Percentiles rank a stretch among this genome's conserved stretches.
Conservation (phyloP, 2,113 vertebrate genomes). For the Aldabrachelys gigantea region DNA sequence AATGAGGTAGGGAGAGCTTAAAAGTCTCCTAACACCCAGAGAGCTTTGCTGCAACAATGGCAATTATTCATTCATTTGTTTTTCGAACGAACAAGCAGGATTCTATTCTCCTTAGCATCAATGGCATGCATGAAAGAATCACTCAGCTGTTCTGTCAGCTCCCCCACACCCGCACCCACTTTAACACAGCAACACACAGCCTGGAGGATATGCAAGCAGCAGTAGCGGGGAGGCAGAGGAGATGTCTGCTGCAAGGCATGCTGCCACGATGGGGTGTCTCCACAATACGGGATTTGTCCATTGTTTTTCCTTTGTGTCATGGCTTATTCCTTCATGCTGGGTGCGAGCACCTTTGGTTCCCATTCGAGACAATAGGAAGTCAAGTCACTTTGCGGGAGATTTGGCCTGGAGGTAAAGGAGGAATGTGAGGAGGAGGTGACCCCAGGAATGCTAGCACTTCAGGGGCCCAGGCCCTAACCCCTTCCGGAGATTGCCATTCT, state of each 20-base stretch:
- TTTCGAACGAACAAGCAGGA: not conserved
- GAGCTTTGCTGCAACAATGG: not conserved
- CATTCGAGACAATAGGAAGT: too few species aligned
- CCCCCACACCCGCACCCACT: too few species aligned
- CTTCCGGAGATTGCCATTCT: too few species aligned
- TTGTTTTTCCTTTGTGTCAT: too few species aligned
- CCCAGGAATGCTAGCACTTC: too few species aligned
- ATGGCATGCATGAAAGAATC: not conserved
- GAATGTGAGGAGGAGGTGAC: too few species aligned
- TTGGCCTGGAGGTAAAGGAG: too few species aligned
- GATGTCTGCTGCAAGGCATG: not conserved
- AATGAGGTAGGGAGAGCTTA: slow-evolving; percentile 1
- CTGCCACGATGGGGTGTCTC: not conserved
- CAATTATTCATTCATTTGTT: not conserved
- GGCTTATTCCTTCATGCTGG: too few species aligned
- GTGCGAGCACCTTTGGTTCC: too few species aligned
- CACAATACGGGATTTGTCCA: not conserved
- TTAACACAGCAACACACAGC: not conserved
- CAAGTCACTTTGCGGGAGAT: too few species aligned
- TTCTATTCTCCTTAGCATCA: not conserved
- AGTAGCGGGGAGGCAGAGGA: not conserved
- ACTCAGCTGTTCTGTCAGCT: not conserved
- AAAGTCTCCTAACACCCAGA: not conserved
- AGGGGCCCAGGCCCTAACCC: too few species aligned
- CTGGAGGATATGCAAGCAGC: not conserved